Percentiles rank a stretch among this genome's conserved stretches.
Conservation (phyloP, 2,113 vertebrate species). For the Tragelaphus imberbis region DNA sequence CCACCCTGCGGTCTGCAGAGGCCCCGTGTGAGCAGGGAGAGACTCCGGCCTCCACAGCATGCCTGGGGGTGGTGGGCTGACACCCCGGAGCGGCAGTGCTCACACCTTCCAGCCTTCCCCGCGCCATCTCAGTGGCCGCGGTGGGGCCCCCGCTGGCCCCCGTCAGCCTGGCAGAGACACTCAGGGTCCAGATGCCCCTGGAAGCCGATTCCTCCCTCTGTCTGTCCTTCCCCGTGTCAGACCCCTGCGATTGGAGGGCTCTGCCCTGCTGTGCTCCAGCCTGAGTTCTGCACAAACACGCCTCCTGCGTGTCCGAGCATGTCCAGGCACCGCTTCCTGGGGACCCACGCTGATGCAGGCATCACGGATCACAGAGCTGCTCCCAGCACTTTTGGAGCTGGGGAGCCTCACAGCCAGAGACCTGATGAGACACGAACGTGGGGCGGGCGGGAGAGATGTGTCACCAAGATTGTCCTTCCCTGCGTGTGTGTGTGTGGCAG, state of each 20-base stretch:
- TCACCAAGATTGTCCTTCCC: not conserved
- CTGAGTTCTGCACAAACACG: accelerated
- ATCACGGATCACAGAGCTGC: not conserved
- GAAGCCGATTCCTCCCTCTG: not conserved
- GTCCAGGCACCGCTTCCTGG: not conserved
- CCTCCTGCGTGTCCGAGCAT: accelerated
- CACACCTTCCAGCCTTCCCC: not conserved
- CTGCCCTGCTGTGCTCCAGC: not conserved
- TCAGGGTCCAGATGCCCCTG: not conserved
- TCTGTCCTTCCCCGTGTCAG: accelerated
- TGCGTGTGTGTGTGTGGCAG: accelerated
- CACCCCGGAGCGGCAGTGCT: accelerated
- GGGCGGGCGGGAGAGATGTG: accelerated
- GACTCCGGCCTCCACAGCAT: not conserved
- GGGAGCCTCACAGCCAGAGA: not conserved
- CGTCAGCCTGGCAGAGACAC: not conserved
- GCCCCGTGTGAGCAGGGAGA: accelerated
- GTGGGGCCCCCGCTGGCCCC: accelerated
- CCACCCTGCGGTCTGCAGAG: not conserved
- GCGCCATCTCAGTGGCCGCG: not conserved
- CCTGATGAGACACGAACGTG: accelerated
- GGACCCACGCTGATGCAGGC: not conserved
- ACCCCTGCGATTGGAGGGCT: accelerated
- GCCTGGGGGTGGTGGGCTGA: not conserved
- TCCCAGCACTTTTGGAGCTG: not conserved